Evolutionary conservation across 64 coral and sea anemone genomes (phyloP), one percentile per base, ranked within the genome.

Genomic region (Stichodactyla mertensii): DNA sequence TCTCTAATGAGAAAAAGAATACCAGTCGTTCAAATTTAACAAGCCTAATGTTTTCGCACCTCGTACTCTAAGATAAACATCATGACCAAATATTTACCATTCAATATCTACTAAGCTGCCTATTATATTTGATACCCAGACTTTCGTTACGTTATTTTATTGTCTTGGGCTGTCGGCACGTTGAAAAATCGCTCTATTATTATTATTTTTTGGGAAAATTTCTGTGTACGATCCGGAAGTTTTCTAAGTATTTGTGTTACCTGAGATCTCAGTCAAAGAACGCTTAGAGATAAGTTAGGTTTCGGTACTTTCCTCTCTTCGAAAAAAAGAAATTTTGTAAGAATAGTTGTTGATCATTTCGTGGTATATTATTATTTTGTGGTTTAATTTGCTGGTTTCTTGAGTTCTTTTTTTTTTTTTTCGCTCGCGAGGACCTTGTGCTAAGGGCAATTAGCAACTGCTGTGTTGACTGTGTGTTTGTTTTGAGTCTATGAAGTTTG

Each of bases 391-490:
- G 26, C 24, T 23, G 27, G 12, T 23, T 22, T 22, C 12, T 11
- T 74, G 69, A 19, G 22, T 78, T 28, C 28, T 78, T 81, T 81
- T 31, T 31, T 31, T 31, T 31, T 31, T 31, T 31, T 52, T 18
- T 10, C 26, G 62, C 62, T n/a, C 18, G 78, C 16, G 36, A 45
- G 36, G 36, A 45, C 36, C 36, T 81, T 81, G 2, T 52, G 7
- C 16, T 79, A 15, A 51, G 6, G 15, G 51, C 77, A 81, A 81
- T 81, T 81, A 81, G 53, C 78, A 15, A 81, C 78, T 51, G 78
- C 78, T 81, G 78, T 8, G 78, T 81, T 28, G 53, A 55, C 78
- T 81, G n/a, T 81, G 11, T 81, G 78, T 81, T 81, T 81, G 78
- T 81, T 81, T 55, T 55, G 53, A 81, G 20, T 74, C 31, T 19